Base-by-base conservation (phyloP, 2,113 vertebrate species). In the Ophthalmolycus amberensis region DNA sequence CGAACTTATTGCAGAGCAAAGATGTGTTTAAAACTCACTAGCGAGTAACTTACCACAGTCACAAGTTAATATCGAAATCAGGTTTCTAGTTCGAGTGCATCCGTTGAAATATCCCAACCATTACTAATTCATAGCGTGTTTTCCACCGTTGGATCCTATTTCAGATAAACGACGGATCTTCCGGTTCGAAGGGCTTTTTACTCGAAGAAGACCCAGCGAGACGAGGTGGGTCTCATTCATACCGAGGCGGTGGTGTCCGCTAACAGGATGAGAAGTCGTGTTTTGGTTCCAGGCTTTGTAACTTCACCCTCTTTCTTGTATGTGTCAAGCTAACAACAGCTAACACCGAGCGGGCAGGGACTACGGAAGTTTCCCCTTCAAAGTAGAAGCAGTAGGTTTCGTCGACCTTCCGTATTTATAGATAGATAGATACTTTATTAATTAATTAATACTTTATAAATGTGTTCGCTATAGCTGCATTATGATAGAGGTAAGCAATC, bases 281-380 rank as follows among this genome's bases (percentile, higher is more conserved):
- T 89, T 92, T 74, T 73, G 91, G 84, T 67, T 4, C 63, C 6
- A 80, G 77, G 72, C 74, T 80, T 77, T 69, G 81, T 73, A 93
- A 93, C 92, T 91, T 92, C 91, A 87, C 65, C 71, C 48, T 50
- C 54, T 25, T 27, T 64, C 63, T 75, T 29, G 40, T 16, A 0
- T 4, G 0, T 2, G 78, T 89, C 75, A 93, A 92, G 77, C 0
- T 73, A 34, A 0, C 66, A 1, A 0, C 0, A 1, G 50, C 25
- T 18, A 75, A 10, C 18, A 2, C 2, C 15, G 10, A 9, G 1
- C 25, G 2, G 3, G 8, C 12, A 5, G 14, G 2, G 48, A 25
- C 40, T 1, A 7, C 2, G 0, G 3, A 6, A 4, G 0, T 0
- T 1, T 2, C 0, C 9, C 0, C 42, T 81, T 75, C 32, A 76